These are phyloP conservation scores for Strigops habroptila DNA, from an alignment of 2,113 vertebrate species.

Conservation along the genomic window DNA sequence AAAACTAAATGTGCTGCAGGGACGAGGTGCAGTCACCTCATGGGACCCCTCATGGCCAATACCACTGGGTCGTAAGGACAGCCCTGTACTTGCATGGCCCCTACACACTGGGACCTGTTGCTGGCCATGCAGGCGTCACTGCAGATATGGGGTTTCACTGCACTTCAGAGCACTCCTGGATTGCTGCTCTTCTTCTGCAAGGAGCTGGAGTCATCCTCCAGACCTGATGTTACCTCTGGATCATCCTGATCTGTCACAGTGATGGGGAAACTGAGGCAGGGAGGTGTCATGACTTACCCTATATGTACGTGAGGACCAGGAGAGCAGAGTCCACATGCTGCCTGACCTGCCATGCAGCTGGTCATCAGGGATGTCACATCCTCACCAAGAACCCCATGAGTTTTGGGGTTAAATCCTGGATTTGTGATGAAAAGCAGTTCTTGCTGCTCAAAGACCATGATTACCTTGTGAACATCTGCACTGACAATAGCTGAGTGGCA, in stretches of 20 bases:
- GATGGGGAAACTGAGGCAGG: slow-evolving; percentile 1
- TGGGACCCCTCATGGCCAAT: background rate
- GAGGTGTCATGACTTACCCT: background rate
- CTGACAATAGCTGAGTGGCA: slow-evolving; percentile 18
- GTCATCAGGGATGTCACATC: background rate
- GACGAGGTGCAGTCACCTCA: background rate
- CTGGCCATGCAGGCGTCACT: background rate
- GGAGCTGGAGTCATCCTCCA: background rate
- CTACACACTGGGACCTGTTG: accelerated
- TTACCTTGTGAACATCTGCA: background rate
- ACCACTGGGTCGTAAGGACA: accelerated
- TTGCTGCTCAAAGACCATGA: background rate
- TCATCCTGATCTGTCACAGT: accelerated
- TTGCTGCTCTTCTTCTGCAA: background rate
- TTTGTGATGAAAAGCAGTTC: accelerated
- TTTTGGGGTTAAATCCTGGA: background rate
- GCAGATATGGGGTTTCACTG: accelerated
- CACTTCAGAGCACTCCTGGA: background rate
- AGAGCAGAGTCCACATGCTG: accelerated
- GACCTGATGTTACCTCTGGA: background rate
- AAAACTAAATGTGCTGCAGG: accelerated
- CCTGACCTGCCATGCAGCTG: accelerated
- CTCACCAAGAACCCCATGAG: background rate
- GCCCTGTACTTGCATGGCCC: background rate
- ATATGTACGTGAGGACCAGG: accelerated